Percentiles rank a stretch among this genome's conserved stretches.
Conservation (phyloP, 2,113 vertebrate species). For the Tetrax tetrax region DNA sequence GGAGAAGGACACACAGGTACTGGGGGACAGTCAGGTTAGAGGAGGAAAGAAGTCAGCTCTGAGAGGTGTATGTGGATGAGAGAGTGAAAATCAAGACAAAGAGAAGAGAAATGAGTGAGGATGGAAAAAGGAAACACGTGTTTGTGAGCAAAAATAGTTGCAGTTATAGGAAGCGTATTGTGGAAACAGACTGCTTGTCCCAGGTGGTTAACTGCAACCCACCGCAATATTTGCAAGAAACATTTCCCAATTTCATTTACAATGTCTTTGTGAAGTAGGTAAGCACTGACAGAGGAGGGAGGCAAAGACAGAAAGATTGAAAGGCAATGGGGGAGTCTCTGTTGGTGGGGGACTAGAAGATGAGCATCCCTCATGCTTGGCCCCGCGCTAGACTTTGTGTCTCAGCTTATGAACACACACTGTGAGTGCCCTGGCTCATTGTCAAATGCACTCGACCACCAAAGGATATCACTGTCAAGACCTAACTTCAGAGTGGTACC, state of each 20-base stretch:
- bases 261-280: not conserved
- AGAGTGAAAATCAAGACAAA: not conserved
- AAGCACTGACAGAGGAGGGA: not conserved
- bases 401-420: accelerated
- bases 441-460: not conserved
- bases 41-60: not conserved
- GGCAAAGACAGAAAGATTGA: not conserved
- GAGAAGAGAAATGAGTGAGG: not conserved
- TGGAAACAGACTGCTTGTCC: slow-evolving; percentile 35
- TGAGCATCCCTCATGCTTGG: not conserved
- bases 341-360: not conserved
- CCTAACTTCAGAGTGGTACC: not conserved
- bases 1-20: not conserved
- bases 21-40: not conserved
- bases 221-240: not conserved
- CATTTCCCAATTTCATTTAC: not conserved
- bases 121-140: slow-evolving; percentile 66
- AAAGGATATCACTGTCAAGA: not conserved
- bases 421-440: not conserved
- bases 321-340: not conserved
- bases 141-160: slow-evolving; percentile 32
- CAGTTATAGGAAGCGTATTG: slow-evolving; percentile 24
- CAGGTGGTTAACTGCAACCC: slow-evolving; percentile 52
- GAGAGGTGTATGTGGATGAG: not conserved
- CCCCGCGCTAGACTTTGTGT: not conserved